Evolutionary conservation across 2,888 invertebrate genomes (phyloP).

Genomic region (Ormyrus pomaceus): DNA sequence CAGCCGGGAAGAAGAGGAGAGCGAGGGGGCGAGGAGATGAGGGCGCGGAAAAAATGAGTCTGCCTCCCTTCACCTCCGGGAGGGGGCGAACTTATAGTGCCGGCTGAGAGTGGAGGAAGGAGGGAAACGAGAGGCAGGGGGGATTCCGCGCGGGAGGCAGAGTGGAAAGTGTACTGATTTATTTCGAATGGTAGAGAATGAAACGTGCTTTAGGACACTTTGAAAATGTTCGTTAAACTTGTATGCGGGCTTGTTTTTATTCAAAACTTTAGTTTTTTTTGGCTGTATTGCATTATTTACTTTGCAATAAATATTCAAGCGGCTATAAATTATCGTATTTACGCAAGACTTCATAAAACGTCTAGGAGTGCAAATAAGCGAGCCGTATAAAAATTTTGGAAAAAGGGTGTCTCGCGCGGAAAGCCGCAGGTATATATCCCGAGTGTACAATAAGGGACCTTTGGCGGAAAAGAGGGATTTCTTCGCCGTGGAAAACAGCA

Average conservation of each 20-base stretch:
- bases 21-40: conserved; percentile 61
- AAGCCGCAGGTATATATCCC: not conserved
- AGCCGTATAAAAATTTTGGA: too few relatives aligned
- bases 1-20: conserved; percentile 53
- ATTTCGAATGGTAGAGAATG: not conserved
- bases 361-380: too few relatives aligned
- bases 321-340: too few relatives aligned
- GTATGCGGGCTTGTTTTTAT: too few relatives aligned
- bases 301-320: too few relatives aligned
- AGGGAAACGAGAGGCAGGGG: not conserved
- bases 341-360: too few relatives aligned
- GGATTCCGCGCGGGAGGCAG: not conserved
- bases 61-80: not conserved
- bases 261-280: too few relatives aligned
- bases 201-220: too few relatives aligned
- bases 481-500: conserved; percentile 22
- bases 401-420: not conserved
- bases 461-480: conserved; percentile 14
- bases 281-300: too few relatives aligned
- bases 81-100: not conserved
- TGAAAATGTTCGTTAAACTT: too few relatives aligned
- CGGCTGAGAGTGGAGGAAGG: not conserved
- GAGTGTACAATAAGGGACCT: not conserved
- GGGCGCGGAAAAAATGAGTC: conserved; percentile 57
- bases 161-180: not conserved